Percentiles rank a stretch among this genome's conserved stretches.
These are phyloP conservation scores for Macrosoma leucophasiata DNA, from an alignment of 2,888 invertebrate species.

Conservation along the genomic window DNA sequence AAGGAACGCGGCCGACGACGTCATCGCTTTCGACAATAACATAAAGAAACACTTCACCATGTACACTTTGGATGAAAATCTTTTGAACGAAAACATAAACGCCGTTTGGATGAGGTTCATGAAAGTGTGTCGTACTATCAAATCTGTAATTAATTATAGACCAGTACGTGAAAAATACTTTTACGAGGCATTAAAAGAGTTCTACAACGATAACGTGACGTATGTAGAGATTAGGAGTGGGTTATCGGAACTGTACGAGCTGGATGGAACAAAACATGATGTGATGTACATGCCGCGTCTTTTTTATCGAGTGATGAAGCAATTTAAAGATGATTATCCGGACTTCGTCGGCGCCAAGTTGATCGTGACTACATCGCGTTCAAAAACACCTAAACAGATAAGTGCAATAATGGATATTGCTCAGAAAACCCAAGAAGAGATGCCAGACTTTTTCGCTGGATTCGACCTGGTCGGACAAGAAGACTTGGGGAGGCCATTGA, in stretches of 20 bases:
- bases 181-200: slow-evolving; percentile 76
- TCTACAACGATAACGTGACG: slow-evolving; percentile 81
- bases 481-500: slow-evolving; percentile 79
- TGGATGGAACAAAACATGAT: slow-evolving; percentile 75
- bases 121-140: slow-evolving; percentile 65
- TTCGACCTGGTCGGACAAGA: slow-evolving; percentile 90
- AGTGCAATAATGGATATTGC: slow-evolving; percentile 50
- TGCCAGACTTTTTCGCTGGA: slow-evolving; percentile 82
- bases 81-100: slow-evolving; percentile 64
- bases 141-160: slow-evolving; percentile 74
- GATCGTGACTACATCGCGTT: slow-evolving; percentile 69
- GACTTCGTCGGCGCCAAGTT: slow-evolving; percentile 81
- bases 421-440: slow-evolving; percentile 51
- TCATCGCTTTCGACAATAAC: slow-evolving; percentile 62
- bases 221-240: slow-evolving; percentile 81
- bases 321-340: slow-evolving; percentile 76
- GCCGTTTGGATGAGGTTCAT: slow-evolving; percentile 77
- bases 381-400: slow-evolving; percentile 44
- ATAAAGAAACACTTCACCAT: slow-evolving; percentile 74
- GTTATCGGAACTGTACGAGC: slow-evolving; percentile 76
- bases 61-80: slow-evolving; percentile 50
- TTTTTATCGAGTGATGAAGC: slow-evolving; percentile 70
- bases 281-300: slow-evolving; percentile 70
- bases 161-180: slow-evolving; percentile 79
- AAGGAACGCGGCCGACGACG: slow-evolving; percentile 56